These are phyloP conservation scores for Amorpha juglandis DNA, from an alignment of 2,888 invertebrate species.

Conservation along the genomic window DNA sequence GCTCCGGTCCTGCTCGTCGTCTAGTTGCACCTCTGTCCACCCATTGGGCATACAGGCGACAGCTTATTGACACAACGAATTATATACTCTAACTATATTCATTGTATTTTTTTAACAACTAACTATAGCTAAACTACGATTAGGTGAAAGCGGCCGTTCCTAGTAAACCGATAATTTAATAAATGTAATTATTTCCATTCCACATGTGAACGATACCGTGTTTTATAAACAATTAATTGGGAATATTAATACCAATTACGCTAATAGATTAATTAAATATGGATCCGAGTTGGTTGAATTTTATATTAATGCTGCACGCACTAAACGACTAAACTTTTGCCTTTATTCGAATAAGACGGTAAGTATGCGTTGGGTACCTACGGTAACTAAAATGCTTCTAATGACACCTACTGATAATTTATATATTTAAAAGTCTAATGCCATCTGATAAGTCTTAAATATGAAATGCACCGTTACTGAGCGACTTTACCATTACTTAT, in stretches of 20 bases:
- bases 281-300: not conserved
- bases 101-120: conserved; percentile 5
- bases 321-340: not conserved
- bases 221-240: conserved; percentile 5
- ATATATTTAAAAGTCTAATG: too few species aligned
- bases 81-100: conserved; percentile 21
- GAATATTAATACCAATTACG: not conserved
- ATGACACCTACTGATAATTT: not conserved
- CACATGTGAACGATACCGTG: conserved; percentile 21
- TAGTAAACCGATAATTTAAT: conserved; percentile 7
- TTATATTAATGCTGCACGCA: not conserved
- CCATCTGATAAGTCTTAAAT: too few species aligned
- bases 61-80: not conserved
- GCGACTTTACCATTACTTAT: too few species aligned
- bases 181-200: conserved; percentile 23
- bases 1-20: too few species aligned
- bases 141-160: not conserved
- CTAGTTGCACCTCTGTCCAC: too few species aligned
- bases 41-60: too few species aligned
- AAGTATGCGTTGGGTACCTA: too few species aligned
- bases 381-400: not conserved
- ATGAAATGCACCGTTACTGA: too few species aligned
- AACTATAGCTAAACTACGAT: not conserved
- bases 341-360: too few species aligned
- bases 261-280: conserved; percentile 8